phyloP scores from a whole-genome alignment of 2,113 vertebrate species.

The Chionomys nivalis region DNA sequence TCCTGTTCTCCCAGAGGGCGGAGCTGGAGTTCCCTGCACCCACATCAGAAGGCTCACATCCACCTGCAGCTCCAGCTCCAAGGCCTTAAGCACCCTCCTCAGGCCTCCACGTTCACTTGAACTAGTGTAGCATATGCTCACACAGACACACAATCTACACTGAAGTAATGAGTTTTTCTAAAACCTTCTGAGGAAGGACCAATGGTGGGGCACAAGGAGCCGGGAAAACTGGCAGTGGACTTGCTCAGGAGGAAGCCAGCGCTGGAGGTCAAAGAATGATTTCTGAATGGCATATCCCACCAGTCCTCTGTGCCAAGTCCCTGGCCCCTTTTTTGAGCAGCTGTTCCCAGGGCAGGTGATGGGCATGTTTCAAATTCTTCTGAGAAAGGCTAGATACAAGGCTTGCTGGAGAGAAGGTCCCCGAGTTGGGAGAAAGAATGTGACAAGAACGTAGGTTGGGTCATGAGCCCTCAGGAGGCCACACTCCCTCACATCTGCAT shows the following conservation, averaged over 20 bases:
- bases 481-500: background rate
- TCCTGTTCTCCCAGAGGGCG: no score
- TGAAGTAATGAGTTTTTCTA: background rate
- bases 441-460: background rate
- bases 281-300: background rate
- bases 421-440: constrained; percentile 4
- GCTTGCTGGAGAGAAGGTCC: constrained; percentile 14
- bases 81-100: background rate
- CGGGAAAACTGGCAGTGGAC: background rate
- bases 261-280: background rate
- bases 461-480: background rate
- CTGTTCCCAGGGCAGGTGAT: background rate
- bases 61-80: background rate
- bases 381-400: constrained; percentile 38
- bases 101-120: background rate
- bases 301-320: background rate
- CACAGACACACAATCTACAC: background rate
- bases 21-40: no score
- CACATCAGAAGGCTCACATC: background rate
- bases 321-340: background rate
- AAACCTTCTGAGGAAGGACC: background rate
- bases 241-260: background rate
- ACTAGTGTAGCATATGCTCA: background rate
- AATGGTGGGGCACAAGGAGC: background rate
- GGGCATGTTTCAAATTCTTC: background rate